Conservation (phyloP, 2,113 vertebrate genomes). For the Poeciliopsis retropinna region DNA sequence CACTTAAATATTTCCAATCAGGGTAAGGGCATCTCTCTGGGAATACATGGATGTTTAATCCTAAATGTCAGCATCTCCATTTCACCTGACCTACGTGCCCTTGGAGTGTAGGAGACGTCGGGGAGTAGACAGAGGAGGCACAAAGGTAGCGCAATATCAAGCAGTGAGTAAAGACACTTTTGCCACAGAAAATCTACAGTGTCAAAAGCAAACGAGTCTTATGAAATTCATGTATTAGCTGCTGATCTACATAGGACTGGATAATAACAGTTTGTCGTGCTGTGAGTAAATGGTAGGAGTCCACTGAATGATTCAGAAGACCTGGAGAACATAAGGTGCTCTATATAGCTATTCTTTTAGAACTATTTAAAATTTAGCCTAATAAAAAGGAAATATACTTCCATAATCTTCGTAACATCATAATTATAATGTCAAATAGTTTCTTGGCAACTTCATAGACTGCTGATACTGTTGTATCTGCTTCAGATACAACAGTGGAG, state of each 20-base stretch:
- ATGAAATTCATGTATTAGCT: conserved; percentile 34
- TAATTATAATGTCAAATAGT: not conserved
- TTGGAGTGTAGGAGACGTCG: not conserved
- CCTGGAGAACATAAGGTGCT: conserved; percentile 6
- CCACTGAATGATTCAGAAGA: conserved; percentile 23
- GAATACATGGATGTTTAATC: not conserved
- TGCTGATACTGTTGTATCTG: not conserved
- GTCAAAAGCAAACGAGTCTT: conserved; percentile 22
- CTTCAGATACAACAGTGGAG: not conserved
- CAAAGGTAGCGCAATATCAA: not conserved
- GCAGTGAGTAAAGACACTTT: not conserved
- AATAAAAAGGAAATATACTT: not conserved
- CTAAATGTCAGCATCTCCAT: not conserved
- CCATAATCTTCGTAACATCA: not conserved
- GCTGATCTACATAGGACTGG: conserved; percentile 20
- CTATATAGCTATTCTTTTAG: conserved; percentile 11
- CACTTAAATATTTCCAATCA: not conserved
- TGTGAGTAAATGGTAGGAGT: conserved; percentile 23
- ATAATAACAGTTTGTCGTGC: conserved; percentile 25
- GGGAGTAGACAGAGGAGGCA: not conserved
- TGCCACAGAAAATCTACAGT: not conserved
- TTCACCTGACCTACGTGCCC: not conserved
- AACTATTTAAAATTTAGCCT: not conserved
- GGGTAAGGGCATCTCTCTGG: not conserved
- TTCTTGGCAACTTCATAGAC: not conserved